Base-by-base conservation (phyloP, 2,888 invertebrate species). In the Tetrapedia diversipes region DNA sequence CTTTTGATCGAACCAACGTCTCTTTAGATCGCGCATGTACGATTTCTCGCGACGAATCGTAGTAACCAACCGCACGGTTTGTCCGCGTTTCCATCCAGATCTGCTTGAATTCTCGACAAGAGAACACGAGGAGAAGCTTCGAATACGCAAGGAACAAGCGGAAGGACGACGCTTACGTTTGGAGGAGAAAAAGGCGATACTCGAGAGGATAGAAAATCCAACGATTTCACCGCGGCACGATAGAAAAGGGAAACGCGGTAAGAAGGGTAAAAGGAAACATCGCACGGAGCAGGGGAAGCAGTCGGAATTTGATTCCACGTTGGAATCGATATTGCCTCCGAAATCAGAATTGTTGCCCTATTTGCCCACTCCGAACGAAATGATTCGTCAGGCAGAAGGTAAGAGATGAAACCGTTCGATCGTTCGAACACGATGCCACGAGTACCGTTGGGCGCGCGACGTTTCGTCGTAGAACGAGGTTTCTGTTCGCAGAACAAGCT, bases 131-230 rank as follows among this genome's bases (percentile, higher is more conserved):
- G 91, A 90, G 0, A 91, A 91, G 1, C 85, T 89, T 22, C 90
- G 88, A 32, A 77, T 94, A 43, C 92, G 93, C 60, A 92, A 92
- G 0, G 92, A 92, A 1, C 93, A 94, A 59, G 92, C 92, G 0
- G 92, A 92, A 0, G 89, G 89, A 0, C 91, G 94, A 16, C 85
- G 24, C 0, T 90, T 92, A 8, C 93, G 94, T 73, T 92, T 92
- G 75, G 93, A 92, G 24, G 92, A 93, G 1, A 89, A 92, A 0
- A 88, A 91, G 0, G 90, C 89, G 0, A 92, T 91, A 65, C 88
- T 93, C 0, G 90, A 90, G 0, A 92, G 92, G 57, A 37, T 94
- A 0, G 92, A 93, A 64, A 88, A 89, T 14, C 92, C 92, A 16
- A 83, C 93, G n/a, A 80, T 77, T 22, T 51, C 76, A 4, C 10